Conservation (phyloP, 2,113 vertebrate genomes). For the Panthera leo region DNA sequence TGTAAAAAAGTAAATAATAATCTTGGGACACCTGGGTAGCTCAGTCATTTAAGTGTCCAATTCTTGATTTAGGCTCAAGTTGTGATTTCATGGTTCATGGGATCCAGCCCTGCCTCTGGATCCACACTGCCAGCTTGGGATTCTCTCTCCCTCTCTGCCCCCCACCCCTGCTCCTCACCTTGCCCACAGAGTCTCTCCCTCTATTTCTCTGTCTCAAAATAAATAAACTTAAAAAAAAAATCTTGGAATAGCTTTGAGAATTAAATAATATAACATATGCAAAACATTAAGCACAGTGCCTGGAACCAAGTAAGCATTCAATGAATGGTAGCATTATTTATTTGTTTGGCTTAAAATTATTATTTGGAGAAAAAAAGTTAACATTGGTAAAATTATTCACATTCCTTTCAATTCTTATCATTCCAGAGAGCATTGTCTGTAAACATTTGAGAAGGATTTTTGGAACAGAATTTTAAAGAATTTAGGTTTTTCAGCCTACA, state of each 20-base stretch:
- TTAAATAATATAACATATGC: background rate
- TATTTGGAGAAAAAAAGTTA: background rate
- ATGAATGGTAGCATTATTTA: background rate
- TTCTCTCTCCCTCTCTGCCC: no score
- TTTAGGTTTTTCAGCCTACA: background rate
- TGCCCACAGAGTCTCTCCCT: no score
- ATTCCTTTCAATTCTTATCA: background rate
- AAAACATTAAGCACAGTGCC: background rate
- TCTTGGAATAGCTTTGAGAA: background rate
- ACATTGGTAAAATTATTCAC: constrained; percentile 1
- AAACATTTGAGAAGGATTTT: background rate
- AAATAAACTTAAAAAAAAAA: no score
- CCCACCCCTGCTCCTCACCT: no score
- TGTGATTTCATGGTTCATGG: no score
- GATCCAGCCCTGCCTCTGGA: no score
- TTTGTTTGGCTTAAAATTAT: background rate
- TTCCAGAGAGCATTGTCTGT: background rate
- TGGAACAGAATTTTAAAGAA: background rate
- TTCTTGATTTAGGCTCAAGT: no score
- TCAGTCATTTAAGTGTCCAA: no score
- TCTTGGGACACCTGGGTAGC: background rate
- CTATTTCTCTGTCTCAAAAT: no score
- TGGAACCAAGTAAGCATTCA: background rate
- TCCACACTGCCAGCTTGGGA: no score
- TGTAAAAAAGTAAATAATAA: background rate